Evolutionary conservation across 2,797 vertebrate species (phyloP), one percentile per base, ranked within the genome.

Genomic region (Gymnodraco acuticeps): DNA sequence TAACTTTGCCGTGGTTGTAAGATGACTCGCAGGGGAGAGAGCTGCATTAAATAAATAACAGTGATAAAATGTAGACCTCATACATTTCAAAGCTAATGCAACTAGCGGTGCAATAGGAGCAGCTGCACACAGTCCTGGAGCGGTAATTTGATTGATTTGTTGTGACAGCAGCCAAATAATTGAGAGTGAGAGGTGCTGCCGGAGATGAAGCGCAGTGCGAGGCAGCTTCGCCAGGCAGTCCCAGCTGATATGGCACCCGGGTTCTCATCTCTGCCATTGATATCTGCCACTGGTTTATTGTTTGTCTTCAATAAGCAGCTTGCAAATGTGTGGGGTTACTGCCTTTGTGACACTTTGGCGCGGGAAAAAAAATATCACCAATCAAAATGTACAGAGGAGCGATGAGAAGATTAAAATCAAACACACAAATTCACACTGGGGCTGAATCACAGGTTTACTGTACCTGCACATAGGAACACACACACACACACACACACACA

Each of bases 111-210:
- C 95, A 95, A 93, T 94, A 93, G 95, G 95, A 96, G 93, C 94
- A 95, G 96, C 96, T 97, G 96, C 96, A 95, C 93, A 95, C 97
- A 96, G 96, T 97, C 95, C 95, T 95, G 92, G 93, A 93, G 93
- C 95, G 94, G 88, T 98, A 99, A 99, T 98, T 97, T 99, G 98
- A 99, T 98, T 97, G 98, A 99, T 98, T 97, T 99, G 96, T 98
- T 99, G 97, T 99, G 98, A 98, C 98, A 98, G 96, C 94, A 97
- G 95, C 95, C 96, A 97, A 97, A 97, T 98, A 98, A 98, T 99
- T 98, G 97, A 97, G 97, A 99, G 96, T 98, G 97, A 99, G 97
- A 98, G 97, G 96, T 98, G 97, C 96, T 96, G 96, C 93, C 91
- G 93, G 91, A 97, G 96, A 97, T 96, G 95, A 96, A 96, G 95